These are phyloP conservation scores for Montifringilla adamsi DNA, from an alignment of 2,113 vertebrate genomes.

Conservation along the genomic window DNA sequence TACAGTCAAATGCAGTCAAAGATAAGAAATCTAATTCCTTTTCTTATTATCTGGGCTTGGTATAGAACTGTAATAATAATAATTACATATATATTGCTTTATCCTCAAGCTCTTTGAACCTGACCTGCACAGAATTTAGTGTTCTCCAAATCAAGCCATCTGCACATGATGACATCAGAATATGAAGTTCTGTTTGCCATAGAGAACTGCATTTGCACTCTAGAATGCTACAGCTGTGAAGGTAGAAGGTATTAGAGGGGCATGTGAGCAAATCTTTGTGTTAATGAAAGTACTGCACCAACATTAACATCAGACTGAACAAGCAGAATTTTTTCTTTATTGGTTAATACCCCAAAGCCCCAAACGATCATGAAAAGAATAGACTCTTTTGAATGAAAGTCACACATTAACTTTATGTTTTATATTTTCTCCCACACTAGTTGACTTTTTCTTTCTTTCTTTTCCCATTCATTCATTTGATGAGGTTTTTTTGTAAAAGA, in stretches of 20 bases:
- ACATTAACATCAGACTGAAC: neutral
- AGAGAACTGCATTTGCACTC: neutral
- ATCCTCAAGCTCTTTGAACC: neutral
- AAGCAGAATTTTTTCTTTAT: constrained; percentile 8
- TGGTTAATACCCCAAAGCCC: constrained; percentile 20
- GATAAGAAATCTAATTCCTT: neutral
- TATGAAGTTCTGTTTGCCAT: neutral
- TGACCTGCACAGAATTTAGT: neutral
- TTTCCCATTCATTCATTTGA: neutral
- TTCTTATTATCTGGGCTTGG: neutral
- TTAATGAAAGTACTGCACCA: neutral
- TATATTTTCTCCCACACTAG: neutral
- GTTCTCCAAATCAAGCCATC: neutral
- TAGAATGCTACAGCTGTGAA: neutral
- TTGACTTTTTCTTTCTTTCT: neutral
- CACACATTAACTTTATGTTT: constrained; percentile 39
- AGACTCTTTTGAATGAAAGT: constrained; percentile 30
- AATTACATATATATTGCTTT: neutral
- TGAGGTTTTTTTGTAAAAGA: neutral
- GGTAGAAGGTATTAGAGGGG: neutral
- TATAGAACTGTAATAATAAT: neutral
- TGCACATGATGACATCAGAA: neutral
- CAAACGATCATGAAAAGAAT: neutral
- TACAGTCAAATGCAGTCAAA: neutral
- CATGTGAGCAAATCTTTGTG: neutral